These are phyloP conservation scores for Catharus ustulatus DNA, from an alignment of 2,797 vertebrate species.

Conservation along the genomic window DNA sequence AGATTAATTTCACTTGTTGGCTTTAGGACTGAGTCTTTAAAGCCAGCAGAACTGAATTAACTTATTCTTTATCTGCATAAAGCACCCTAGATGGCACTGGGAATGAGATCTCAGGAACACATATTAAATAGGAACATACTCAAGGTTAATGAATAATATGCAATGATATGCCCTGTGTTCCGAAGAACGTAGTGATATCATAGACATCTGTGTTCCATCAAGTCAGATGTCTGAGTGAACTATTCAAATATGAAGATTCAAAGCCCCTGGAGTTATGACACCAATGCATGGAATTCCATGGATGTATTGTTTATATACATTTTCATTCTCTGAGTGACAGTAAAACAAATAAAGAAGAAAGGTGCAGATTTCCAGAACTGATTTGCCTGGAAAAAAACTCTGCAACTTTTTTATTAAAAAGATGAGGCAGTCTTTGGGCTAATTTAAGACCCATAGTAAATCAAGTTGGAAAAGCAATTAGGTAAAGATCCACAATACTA, in stretches of 20 bases:
- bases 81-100: not conserved
- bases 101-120: not conserved
- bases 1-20: not conserved
- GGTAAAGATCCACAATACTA: not conserved
- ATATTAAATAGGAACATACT: constrained; percentile 39
- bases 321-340: constrained; percentile 33
- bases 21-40: not conserved
- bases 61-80: not conserved
- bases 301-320: constrained; percentile 34
- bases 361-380: constrained; percentile 8
- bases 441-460: constrained; percentile 6
- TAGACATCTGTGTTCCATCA: constrained; percentile 61
- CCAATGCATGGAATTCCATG: constrained; percentile 49
- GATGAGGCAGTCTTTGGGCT: not conserved
- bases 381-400: not conserved
- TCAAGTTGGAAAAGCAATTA: constrained; percentile 31
- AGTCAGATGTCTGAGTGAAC: constrained; percentile 17
- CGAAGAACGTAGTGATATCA: constrained; percentile 21
- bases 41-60: not conserved
- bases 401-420: constrained; percentile 16
- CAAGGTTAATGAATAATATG: not conserved
- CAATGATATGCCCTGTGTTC: not conserved
- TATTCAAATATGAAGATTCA: constrained; percentile 4
- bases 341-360: constrained; percentile 61
- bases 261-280: constrained; percentile 44